These are phyloP conservation scores for Clarias gariepinus DNA, from an alignment of 2,113 vertebrate species.

Conservation along the genomic window DNA sequence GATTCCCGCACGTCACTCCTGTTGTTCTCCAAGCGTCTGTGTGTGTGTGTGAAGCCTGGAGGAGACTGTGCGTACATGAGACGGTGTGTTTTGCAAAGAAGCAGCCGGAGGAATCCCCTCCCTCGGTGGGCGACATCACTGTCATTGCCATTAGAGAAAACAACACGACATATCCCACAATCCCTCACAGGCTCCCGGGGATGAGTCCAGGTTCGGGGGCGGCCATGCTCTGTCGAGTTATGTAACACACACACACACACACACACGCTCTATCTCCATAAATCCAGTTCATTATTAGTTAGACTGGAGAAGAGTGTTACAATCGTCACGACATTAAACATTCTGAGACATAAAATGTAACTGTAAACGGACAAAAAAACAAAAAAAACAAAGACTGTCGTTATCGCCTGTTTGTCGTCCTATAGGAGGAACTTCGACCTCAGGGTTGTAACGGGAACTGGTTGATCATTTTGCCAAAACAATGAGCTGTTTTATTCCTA, in stretches of 20 bases:
- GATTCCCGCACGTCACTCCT: background rate
- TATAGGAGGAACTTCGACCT: background rate
- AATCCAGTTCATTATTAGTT: background rate
- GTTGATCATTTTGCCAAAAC: background rate
- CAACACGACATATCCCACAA: background rate
- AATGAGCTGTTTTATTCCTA: background rate
- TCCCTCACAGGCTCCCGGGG: background rate
- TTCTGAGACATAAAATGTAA: background rate
- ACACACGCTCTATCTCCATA: background rate
- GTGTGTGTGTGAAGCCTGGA: background rate
- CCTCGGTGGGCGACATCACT: slow-evolving; percentile 31
- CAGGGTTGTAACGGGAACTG: background rate
- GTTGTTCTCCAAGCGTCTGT: background rate
- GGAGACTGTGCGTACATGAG: background rate
- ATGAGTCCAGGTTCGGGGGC: slow-evolving; percentile 8
- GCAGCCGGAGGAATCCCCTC: slow-evolving; percentile 29
- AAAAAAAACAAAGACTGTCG: background rate
- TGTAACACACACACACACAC: background rate
- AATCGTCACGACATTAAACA: no score
- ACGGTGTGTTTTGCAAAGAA: background rate
- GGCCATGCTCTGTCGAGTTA: background rate
- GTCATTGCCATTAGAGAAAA: slow-evolving; percentile 28
- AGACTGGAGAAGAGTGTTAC: background rate
- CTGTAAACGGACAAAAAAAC: background rate
- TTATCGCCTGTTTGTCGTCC: background rate